These are phyloP conservation scores for Leucania comma DNA, from an alignment of 2,888 invertebrate species.

Conservation along the genomic window DNA sequence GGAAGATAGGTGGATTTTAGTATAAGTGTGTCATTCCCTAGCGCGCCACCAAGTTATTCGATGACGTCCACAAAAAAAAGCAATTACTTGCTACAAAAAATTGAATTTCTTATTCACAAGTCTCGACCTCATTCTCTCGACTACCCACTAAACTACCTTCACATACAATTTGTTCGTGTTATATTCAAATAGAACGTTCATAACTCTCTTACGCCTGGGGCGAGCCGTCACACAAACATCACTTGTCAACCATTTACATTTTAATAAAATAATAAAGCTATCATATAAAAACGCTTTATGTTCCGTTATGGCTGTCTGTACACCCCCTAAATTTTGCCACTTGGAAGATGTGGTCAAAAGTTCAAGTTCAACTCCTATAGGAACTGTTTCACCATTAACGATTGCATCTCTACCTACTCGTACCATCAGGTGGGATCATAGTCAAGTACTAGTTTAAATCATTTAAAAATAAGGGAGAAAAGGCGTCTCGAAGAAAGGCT, in stretches of 20 bases:
- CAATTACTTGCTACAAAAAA: constrained; percentile 8
- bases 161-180: constrained; percentile 49
- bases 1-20: too few relatives aligned
- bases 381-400: too few relatives aligned
- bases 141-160: constrained; percentile 28
- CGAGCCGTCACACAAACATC: constrained; percentile 67
- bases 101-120: constrained; percentile 14
- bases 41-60: not conserved
- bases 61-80: too few relatives aligned
- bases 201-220: constrained; percentile 60
- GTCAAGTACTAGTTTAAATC: too few relatives aligned
- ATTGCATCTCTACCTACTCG: too few relatives aligned
- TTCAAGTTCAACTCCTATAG: constrained; percentile 1
- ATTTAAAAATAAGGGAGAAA: too few relatives aligned
- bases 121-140: constrained; percentile 16
- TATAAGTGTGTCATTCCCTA: not conserved
- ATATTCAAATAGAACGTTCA: constrained; percentile 55
- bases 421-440: too few relatives aligned
- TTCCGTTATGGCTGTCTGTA: constrained; percentile 69
- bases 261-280: constrained; percentile 77
- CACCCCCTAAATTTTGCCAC: constrained; percentile 48
- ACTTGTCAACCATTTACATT: constrained; percentile 80
- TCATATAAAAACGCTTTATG: constrained; percentile 70
- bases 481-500: too few relatives aligned
- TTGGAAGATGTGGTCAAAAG: constrained; percentile 1